Evolutionary conservation across 2,797 vertebrate genomes (phyloP).

Genomic region (Oreochromis mossambicus): DNA sequence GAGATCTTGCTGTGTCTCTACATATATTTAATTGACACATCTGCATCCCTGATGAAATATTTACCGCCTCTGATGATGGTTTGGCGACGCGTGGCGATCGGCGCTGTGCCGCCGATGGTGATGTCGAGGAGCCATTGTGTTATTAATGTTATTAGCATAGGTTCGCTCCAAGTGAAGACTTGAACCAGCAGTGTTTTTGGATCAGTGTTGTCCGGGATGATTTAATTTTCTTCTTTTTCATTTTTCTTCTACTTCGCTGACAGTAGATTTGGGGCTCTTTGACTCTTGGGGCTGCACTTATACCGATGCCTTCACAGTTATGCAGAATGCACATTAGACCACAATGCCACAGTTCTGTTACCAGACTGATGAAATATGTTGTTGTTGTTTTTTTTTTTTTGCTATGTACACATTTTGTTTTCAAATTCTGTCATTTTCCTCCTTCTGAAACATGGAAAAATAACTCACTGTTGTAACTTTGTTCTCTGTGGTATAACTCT

Average conservation of each 20-base stretch:
- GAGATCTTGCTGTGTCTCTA: slow-evolving; percentile 52
- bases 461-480: neutral
- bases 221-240: neutral
- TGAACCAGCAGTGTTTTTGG: neutral
- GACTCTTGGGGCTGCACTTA: neutral
- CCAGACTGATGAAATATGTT: neutral
- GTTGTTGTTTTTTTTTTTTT: neutral
- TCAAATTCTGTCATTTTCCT: rapidly evolving
- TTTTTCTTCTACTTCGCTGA: neutral
- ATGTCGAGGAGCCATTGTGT: slow-evolving; percentile 55
- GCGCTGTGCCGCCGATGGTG: slow-evolving; percentile 57
- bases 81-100: slow-evolving; percentile 51
- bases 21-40: slow-evolving; percentile 78
- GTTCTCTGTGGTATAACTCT: neutral
- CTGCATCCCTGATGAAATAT: slow-evolving; percentile 78
- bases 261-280: neutral
- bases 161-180: slow-evolving; percentile 1
- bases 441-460: neutral
- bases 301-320: neutral
- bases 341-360: neutral
- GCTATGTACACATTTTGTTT: neutral
- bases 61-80: slow-evolving; percentile 64
- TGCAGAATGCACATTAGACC: neutral
- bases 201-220: neutral
- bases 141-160: slow-evolving; percentile 58